Conservation (phyloP, 2,888 invertebrate species). For the Nephrocerus scutellatus region DNA sequence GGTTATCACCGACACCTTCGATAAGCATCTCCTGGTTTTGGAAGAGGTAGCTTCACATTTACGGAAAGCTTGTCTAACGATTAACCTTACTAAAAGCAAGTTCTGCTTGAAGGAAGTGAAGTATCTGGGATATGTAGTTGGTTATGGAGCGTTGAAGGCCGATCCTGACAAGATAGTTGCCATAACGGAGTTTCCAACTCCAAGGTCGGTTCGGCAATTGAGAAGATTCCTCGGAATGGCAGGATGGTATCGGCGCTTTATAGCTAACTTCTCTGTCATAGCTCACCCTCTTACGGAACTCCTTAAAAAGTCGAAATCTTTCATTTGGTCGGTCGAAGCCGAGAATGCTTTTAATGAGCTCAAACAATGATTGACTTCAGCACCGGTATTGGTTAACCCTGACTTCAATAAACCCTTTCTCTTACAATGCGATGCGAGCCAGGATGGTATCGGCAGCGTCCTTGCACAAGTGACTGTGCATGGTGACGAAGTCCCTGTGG, state of each 20-base stretch:
- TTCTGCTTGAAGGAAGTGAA: no score
- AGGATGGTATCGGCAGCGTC: conserved; percentile 12
- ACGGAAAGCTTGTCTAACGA: no score
- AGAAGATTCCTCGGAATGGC: conserved; percentile 1
- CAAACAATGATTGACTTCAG: conserved; percentile 9
- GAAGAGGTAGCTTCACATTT: no score
- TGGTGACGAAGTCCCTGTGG: conserved; percentile 11
- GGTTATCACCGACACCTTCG: no score
- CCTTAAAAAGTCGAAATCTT: not conserved
- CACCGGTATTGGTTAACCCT: conserved; percentile 11
- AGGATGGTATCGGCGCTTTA: conserved; percentile 5
- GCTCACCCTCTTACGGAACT: conserved; percentile 6
- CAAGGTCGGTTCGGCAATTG: not conserved
- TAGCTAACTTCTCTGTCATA: conserved; percentile 1
- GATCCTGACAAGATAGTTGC: no score
- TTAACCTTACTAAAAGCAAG: no score
- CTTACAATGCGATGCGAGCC: conserved; percentile 14
- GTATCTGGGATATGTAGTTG: no score
- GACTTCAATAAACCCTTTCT: conserved; percentile 14
- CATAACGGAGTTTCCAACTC: no score
- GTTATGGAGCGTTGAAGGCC: no score
- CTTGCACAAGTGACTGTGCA: conserved; percentile 11
- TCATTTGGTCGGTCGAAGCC: not conserved
- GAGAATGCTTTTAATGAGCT: conserved; percentile 6
- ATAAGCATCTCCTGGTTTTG: no score